Conservation (phyloP, 2,888 invertebrate genomes). For the Chalcis sispes region DNA sequence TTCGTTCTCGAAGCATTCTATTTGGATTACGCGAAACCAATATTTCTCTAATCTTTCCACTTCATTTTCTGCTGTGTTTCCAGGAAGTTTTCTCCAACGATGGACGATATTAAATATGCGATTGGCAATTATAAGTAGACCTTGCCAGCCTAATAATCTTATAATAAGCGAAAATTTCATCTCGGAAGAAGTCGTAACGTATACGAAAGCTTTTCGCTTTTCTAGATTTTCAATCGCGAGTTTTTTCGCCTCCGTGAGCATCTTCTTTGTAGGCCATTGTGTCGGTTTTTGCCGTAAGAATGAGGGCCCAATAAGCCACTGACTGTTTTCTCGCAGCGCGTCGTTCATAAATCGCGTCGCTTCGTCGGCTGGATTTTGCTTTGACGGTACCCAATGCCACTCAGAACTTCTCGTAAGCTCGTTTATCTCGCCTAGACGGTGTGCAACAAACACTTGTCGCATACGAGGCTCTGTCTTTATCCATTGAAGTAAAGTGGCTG, state of each 20-base stretch:
- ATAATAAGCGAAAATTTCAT: conserved; percentile 8
- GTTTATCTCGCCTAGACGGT: conserved; percentile 60
- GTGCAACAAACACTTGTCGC: conserved; percentile 52
- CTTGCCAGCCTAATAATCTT: background rate
- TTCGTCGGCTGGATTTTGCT: conserved; percentile 4
- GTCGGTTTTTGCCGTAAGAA: background rate
- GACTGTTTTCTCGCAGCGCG: background rate
- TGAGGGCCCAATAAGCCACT: background rate
- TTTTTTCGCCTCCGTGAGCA: background rate
- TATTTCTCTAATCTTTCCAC: too few relatives aligned
- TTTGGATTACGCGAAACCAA: background rate
- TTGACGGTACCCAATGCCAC: conserved; percentile 59
- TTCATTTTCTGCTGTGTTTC: background rate
- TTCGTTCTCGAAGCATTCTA: background rate
- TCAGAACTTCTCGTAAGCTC: conserved; percentile 50
- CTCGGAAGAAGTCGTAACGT: too few relatives aligned
- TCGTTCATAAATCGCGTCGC: background rate
- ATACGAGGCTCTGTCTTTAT: conserved; percentile 49
- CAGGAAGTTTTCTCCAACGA: background rate
- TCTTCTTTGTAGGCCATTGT: background rate
- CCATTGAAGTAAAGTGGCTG: conserved; percentile 56
- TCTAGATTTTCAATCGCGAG: background rate
- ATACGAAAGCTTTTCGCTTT: too few relatives aligned
- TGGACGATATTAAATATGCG: background rate
- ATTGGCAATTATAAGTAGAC: background rate